Evolutionary conservation across 2,888 invertebrate genomes (phyloP).

Genomic region (Eueremaeus valkanovi): DNA sequence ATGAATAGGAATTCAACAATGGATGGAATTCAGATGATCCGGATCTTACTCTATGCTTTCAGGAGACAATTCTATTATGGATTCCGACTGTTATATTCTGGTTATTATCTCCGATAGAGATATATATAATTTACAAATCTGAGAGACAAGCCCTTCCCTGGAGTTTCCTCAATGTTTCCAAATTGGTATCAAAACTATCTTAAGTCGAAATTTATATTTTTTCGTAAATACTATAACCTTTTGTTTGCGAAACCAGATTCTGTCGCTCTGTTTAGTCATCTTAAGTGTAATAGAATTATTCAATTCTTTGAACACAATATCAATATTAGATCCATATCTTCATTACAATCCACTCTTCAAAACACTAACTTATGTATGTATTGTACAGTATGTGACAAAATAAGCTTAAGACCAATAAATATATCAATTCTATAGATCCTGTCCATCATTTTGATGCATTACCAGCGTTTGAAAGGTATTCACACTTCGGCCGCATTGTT

Average conservation of each 20-base stretch:
- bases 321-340: slow-evolving; percentile 59
- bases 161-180: slow-evolving; percentile 43
- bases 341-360: slow-evolving; percentile 73
- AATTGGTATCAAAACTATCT: slow-evolving; percentile 37
- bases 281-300: slow-evolving; percentile 14
- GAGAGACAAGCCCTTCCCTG: slow-evolving; percentile 39
- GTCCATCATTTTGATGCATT: slow-evolving; percentile 63
- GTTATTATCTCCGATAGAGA: slow-evolving; percentile 67
- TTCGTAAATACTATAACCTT: too few relatives aligned
- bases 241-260: neutral
- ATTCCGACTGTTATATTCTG: slow-evolving; percentile 78
- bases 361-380: slow-evolving; percentile 71
- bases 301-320: neutral
- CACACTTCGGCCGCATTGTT: slow-evolving; percentile 85
- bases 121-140: slow-evolving; percentile 11
- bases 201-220: too few relatives aligned
- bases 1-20: slow-evolving; percentile 65
- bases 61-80: slow-evolving; percentile 85
- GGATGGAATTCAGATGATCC: slow-evolving; percentile 76
- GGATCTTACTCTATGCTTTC: slow-evolving; percentile 83
- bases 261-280: neutral
- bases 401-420: neutral
- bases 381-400: too few relatives aligned
- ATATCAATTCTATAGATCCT: slow-evolving; percentile 54
- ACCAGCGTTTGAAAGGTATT: slow-evolving; percentile 78